Base-by-base conservation (phyloP, 2,888 invertebrate species). In the Saturnia japonica region DNA sequence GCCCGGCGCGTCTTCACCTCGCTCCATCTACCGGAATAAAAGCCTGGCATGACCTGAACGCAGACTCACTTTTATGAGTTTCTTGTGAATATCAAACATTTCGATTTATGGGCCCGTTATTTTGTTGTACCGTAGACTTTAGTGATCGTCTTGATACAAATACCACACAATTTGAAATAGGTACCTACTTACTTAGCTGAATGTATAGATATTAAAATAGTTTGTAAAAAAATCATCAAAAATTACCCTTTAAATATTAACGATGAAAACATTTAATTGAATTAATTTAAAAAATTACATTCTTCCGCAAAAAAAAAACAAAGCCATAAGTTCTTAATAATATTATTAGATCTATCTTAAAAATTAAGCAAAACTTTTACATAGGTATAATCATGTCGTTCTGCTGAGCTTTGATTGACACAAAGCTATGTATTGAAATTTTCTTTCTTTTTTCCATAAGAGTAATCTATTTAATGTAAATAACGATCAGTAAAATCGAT, bases 21-120 rank as follows among this genome's bases (percentile, higher is more conserved):
- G 88, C 88, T 87, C 77, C 85, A 84, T 88, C 86, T 86, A 89
- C 85, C 82, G 88, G 90, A 90, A 90, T 89, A 89, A 90, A 88
- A 85, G 87, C 81, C 71, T 77, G 80, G 82, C 87, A 86, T 86
- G 86, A 85, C 87, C 87, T 86, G 85, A 82, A 81, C 80, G 78
- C 81, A 71, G 81, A 81, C 78, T 82, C 78, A 74, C 76, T 80
- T 83, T 82, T 82, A 81, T 81, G 77, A 77, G 77, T 82, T 79
- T 80, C 80, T 80, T 80, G 79, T 78, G 78, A 80, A 85, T 82
- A 80, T 75, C 72, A 73, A 79, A 78, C 42, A 68, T 68, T 68
- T 60, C 68, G 69, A 72, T 67, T 71, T 72, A 70, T 68, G 68
- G 64, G 40, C n/a, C 42, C 19, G 28, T 54, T 60, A 54, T 54